Conservation (phyloP, 2,888 invertebrate species). For the Apotomis capreana region DNA sequence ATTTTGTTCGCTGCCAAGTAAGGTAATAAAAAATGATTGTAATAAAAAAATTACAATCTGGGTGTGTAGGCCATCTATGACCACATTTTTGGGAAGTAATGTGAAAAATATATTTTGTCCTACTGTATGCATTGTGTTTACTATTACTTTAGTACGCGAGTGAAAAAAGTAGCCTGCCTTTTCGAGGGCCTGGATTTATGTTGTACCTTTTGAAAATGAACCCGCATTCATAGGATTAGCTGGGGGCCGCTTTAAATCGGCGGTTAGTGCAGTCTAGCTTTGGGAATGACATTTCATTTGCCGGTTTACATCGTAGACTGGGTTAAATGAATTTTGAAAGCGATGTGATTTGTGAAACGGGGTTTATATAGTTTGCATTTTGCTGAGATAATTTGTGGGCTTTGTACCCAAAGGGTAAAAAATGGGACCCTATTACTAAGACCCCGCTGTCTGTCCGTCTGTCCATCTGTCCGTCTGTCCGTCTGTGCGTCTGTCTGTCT, state of each 20-base stretch:
- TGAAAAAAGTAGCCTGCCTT: slow-evolving; percentile 30
- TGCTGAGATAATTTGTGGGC: not conserved
- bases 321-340: not conserved
- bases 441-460: too few species aligned
- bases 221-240: slow-evolving; percentile 26
- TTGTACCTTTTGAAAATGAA: slow-evolving; percentile 23
- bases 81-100: too few species aligned
- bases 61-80: too few species aligned
- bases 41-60: too few species aligned
- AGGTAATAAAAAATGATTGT: too few species aligned
- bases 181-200: slow-evolving; percentile 24
- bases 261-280: not conserved
- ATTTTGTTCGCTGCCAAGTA: too few species aligned
- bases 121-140: slow-evolving; percentile 1
- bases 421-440: too few species aligned
- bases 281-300: not conserved
- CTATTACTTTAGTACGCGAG: not conserved
- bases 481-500: too few species aligned
- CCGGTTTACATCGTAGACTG: not conserved
- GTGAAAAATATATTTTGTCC: not conserved
- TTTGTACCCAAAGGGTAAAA: too few species aligned
- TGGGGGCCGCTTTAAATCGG: slow-evolving; percentile 15
- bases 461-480: too few species aligned
- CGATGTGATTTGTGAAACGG: not conserved
- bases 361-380: not conserved